phyloP scores from a whole-genome alignment of 1,140 invertebrate species.

The Zophobas atratus region DNA sequence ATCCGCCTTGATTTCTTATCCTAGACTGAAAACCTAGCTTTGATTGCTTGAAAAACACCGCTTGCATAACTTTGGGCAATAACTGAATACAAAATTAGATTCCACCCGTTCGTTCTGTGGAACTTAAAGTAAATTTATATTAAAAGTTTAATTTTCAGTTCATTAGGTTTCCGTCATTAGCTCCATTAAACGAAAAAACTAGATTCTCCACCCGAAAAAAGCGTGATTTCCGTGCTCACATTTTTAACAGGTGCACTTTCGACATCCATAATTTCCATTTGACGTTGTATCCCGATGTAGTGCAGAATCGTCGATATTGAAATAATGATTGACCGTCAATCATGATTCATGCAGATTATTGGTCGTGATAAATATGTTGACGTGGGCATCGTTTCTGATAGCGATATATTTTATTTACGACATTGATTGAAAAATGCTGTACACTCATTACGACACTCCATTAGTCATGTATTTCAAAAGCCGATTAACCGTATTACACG shows the following conservation, averaged over 20 bases:
- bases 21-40: too few species aligned
- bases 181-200: too few species aligned
- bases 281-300: not conserved
- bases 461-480: slow-evolving; percentile 43
- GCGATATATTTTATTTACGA: slow-evolving; percentile 59
- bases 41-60: too few species aligned
- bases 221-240: too few species aligned
- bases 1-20: too few species aligned
- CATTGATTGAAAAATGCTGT: slow-evolving; percentile 60
- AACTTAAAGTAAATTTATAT: too few species aligned
- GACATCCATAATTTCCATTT: not conserved
- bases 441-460: slow-evolving; percentile 51
- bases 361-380: slow-evolving; percentile 57
- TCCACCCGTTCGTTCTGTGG: too few species aligned
- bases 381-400: slow-evolving; percentile 47
- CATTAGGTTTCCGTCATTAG: too few species aligned
- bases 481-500: slow-evolving; percentile 35
- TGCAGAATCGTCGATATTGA: slow-evolving; percentile 43
- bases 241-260: not conserved
- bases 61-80: too few species aligned
- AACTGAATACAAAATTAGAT: too few species aligned
- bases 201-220: too few species aligned
- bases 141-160: too few species aligned
- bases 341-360: slow-evolving; percentile 55
- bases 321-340: slow-evolving; percentile 56